These are phyloP conservation scores for Trachythela sp. DNA, from an alignment of 64 coral and sea anemone species.

Conservation along the genomic window DNA sequence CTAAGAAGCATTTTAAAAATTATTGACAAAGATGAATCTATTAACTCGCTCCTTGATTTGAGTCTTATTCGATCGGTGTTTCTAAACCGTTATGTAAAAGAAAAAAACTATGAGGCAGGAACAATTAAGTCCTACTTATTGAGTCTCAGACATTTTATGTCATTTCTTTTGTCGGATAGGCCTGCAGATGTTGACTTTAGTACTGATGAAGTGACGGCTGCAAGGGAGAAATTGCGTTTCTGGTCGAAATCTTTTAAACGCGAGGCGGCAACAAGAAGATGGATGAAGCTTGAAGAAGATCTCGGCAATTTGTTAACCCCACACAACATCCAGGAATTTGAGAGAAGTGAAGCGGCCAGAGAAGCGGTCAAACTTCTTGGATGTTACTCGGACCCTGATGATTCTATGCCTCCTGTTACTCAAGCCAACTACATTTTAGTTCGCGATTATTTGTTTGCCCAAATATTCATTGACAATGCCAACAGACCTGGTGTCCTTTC, in stretches of 20 bases:
- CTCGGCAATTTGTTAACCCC: not conserved
- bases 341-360: not conserved
- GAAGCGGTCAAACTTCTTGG: not conserved
- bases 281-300: not conserved
- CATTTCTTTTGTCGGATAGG: not conserved
- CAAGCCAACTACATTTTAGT: not conserved
- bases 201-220: not conserved
- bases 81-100: not conserved
- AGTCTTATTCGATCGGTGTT: not conserved
- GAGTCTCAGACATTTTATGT: not conserved
- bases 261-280: not conserved
- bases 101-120: not conserved
- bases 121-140: not conserved
- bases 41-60: slow-evolving; percentile 27
- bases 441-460: not conserved
- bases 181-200: not conserved
- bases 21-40: not conserved
- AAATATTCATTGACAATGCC: too few relatives aligned
- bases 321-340: not conserved
- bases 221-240: not conserved
- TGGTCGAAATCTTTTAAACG: not conserved
- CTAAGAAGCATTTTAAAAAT: not conserved
- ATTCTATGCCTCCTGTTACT: not conserved
- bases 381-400: not conserved
- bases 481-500: too few relatives aligned